Conservation (phyloP, 30 jellyfish, hydroid and myxozoan species). For the Calvadosia cruxmelitensis region DNA sequence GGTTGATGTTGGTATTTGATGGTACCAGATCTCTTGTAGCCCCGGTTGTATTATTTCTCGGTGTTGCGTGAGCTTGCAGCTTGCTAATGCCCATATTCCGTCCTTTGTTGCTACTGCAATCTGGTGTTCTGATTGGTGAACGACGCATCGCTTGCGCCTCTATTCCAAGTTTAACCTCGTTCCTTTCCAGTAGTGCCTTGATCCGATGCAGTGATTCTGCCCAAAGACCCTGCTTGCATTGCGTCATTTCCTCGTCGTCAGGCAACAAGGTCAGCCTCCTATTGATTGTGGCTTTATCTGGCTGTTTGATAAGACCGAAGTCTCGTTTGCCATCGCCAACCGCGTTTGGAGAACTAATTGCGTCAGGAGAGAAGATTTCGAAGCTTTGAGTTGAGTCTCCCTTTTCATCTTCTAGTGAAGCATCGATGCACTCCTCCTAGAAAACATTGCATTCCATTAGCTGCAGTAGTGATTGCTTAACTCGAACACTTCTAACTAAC, state of each 20-base stretch:
- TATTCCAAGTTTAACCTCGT: not conserved
- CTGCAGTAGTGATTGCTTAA: not conserved
- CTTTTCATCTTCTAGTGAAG: slow-evolving; percentile 28
- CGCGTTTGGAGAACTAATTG: slow-evolving; percentile 78
- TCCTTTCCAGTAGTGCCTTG: not conserved
- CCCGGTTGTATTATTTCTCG: no score
- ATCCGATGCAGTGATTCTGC: not conserved
- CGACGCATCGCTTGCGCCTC: not conserved
- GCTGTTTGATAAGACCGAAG: not conserved
- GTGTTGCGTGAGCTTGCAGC: no score
- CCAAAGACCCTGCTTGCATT: not conserved
- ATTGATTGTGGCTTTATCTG: not conserved
- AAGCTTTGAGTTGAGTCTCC: slow-evolving; percentile 38
- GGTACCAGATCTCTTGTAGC: no score
- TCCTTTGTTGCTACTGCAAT: not conserved
- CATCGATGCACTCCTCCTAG: slow-evolving; percentile 56
- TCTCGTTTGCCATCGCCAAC: not conserved
- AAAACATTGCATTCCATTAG: not conserved
- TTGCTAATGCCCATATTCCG: no score
- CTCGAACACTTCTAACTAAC: not conserved
- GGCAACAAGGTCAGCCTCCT: not conserved
- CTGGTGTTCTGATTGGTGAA: not conserved
- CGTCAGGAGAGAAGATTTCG: slow-evolving; percentile 68
- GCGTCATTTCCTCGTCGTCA: not conserved
- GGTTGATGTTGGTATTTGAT: no score